Conservation (phyloP, 2,888 invertebrate species). For the Pammene aurita region DNA sequence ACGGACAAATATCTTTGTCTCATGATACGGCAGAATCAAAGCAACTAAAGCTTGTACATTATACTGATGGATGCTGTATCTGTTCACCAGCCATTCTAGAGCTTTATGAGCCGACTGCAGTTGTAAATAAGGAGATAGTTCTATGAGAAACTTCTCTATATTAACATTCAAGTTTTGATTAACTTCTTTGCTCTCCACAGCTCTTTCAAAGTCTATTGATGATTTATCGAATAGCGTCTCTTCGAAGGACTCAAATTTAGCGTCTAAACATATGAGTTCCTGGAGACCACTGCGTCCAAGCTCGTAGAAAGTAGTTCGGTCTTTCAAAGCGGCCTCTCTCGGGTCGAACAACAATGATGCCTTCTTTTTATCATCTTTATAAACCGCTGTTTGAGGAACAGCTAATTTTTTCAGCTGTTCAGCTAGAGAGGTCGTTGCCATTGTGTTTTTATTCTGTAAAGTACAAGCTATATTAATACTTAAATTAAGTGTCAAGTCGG, state of each 20-base stretch:
- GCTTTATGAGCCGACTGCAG: constrained; percentile 93
- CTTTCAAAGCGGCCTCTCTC: constrained; percentile 94
- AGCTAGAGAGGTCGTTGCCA: constrained; percentile 87
- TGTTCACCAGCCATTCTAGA: constrained; percentile 96
- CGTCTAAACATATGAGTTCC: constrained; percentile 90
- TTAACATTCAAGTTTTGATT: constrained; percentile 89
- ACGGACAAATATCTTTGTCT: constrained; percentile 93
- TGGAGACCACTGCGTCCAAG: constrained; percentile 93
- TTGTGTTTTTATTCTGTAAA: constrained; percentile 43
- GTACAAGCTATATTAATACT: not conserved
- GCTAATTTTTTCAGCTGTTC: constrained; percentile 90
- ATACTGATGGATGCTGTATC: constrained; percentile 94
- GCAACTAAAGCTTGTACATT: constrained; percentile 92
- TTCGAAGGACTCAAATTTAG: constrained; percentile 88
- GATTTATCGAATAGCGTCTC: constrained; percentile 89
- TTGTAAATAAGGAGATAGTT: constrained; percentile 94
- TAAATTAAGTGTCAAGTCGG: not conserved
- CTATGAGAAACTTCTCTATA: constrained; percentile 90
- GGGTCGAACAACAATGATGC: constrained; percentile 95
- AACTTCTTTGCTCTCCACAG: constrained; percentile 87
- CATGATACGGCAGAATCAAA: constrained; percentile 95
- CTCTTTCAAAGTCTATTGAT: constrained; percentile 91
- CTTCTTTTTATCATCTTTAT: constrained; percentile 86
- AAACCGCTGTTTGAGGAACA: constrained; percentile 88
- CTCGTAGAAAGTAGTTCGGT: constrained; percentile 92